Evolutionary conservation across 1,140 invertebrate species (phyloP).

Genomic region (Lepidotrigona ventralis): DNA sequence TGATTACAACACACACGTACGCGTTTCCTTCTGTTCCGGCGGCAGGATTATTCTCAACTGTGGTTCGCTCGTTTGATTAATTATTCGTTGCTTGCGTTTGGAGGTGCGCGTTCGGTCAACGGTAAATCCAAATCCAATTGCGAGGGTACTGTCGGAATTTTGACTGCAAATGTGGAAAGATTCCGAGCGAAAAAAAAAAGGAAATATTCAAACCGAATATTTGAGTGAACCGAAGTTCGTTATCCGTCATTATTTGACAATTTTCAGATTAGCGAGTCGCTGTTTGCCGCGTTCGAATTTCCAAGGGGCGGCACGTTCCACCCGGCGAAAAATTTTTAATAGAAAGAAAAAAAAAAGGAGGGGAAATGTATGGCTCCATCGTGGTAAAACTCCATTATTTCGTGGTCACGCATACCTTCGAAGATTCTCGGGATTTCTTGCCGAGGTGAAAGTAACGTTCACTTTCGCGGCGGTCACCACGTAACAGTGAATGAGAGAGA

Average conservation of each 20-base stretch:
- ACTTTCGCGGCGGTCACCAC: constrained; percentile 7
- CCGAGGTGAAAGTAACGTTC: constrained; percentile 22
- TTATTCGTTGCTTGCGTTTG: not conserved
- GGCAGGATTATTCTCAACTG: not conserved
- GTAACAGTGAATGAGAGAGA: not conserved
- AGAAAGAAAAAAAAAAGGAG: too few relatives aligned
- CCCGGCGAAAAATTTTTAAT: not conserved
- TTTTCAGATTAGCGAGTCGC: too few relatives aligned
- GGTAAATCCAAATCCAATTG: not conserved
- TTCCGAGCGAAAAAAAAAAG: too few relatives aligned
- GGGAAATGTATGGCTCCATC: not conserved
- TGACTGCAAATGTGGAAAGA: not conserved
- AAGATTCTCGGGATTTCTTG: not conserved
- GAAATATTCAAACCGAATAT: too few relatives aligned
- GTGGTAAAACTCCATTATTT: not conserved
- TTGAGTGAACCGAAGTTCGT: too few relatives aligned
- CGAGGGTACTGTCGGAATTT: not conserved
- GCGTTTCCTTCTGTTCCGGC: not conserved
- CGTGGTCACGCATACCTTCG: not conserved
- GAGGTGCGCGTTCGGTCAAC: not conserved
- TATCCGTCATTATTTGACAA: too few relatives aligned
- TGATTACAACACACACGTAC: not conserved
- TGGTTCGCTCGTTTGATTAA: not conserved
- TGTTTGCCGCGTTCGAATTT: too few relatives aligned
- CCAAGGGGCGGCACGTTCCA: too few relatives aligned